A percentile compares a stretch with the other conserved stretches of the same genome.
These are phyloP conservation scores for Ormyrus labotus DNA, from an alignment of 2,888 invertebrate genomes.

Conservation along the genomic window DNA sequence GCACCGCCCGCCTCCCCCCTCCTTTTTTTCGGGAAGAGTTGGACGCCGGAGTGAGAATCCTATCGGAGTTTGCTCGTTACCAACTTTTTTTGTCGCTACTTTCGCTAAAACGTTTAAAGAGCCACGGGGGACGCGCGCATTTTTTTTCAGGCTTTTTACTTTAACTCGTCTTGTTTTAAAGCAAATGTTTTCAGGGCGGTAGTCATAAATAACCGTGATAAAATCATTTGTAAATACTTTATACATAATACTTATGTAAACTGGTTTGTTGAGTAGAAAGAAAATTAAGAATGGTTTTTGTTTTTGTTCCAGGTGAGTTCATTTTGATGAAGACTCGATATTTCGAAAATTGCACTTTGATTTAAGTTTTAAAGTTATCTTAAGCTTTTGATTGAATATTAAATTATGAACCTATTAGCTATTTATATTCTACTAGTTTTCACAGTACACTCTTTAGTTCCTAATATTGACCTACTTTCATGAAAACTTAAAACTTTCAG, in stretches of 20 bases:
- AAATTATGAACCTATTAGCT: too few species aligned
- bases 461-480: too few species aligned
- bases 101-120: constrained; percentile 43
- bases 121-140: constrained; percentile 6
- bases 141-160: not conserved
- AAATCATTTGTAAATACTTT: not conserved
- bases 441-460: too few species aligned
- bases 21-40: not conserved
- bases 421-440: too few species aligned
- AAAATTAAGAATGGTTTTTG: too few species aligned
- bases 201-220: not conserved
- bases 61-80: constrained; percentile 43
- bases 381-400: too few species aligned
- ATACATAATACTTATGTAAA: not conserved
- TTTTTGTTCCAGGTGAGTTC: too few species aligned
- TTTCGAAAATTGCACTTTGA: too few species aligned
- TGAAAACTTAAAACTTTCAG: too few species aligned
- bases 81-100: constrained; percentile 23
- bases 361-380: too few species aligned
- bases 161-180: not conserved
- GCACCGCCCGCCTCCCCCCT: not conserved
- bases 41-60: not conserved
- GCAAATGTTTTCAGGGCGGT: not conserved
- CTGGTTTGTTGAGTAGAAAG: too few species aligned
- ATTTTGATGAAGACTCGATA: too few species aligned